Conservation (phyloP, 2,797 vertebrate genomes). For the Catostomus latipinnis region DNA sequence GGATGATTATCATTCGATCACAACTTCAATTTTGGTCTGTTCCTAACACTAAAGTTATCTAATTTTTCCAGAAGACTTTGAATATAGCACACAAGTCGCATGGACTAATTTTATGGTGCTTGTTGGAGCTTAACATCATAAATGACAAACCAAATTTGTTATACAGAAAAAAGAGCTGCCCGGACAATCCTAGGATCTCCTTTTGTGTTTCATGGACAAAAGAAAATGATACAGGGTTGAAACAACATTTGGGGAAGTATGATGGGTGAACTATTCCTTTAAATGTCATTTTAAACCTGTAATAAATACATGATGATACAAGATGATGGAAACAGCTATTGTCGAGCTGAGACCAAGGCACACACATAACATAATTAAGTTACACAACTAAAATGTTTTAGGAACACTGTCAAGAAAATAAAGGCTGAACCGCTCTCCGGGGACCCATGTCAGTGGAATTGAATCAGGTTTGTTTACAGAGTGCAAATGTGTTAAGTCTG, state of each 20-base stretch:
- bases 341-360: constrained; percentile 41
- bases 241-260: background rate
- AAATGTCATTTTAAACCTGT: background rate
- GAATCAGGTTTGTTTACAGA: constrained; percentile 56
- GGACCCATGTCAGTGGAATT: constrained; percentile 29
- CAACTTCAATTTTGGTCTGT: too few relatives aligned
- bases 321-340: constrained; percentile 19
- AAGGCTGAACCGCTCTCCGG: constrained; percentile 31
- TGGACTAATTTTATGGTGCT: background rate
- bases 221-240: background rate
- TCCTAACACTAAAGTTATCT: too few relatives aligned
- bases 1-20: too few relatives aligned
- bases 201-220: background rate
- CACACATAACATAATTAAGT: constrained; percentile 39
- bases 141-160: background rate
- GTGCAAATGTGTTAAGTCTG: constrained; percentile 59
- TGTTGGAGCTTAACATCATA: too few relatives aligned
- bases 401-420: constrained; percentile 43
- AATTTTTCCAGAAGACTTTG: too few relatives aligned
- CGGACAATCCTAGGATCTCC: background rate
- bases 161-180: constrained; percentile 32
- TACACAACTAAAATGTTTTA: constrained; percentile 35
- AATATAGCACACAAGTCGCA: too few relatives aligned
- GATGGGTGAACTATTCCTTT: constrained; percentile 16
- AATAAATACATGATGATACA: constrained; percentile 30